A percentile compares a stretch with the other conserved stretches of the same genome.
Evolutionary conservation across 2,888 invertebrate species (phyloP).

Genomic region (Reticulitermes lucifugus): DNA sequence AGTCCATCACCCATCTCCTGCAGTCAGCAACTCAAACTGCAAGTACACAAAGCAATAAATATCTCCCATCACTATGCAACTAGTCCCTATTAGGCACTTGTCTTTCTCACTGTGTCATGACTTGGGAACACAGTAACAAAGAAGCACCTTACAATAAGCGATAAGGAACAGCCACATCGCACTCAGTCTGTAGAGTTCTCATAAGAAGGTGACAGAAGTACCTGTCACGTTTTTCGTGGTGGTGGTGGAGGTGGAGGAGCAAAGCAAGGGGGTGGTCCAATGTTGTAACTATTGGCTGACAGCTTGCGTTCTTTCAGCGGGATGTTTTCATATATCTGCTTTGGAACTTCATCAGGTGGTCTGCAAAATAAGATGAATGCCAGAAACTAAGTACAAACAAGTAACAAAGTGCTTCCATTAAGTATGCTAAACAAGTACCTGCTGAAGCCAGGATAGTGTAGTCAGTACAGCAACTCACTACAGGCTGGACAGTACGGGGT

Average conservation of each 20-base stretch:
- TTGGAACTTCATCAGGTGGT: constrained; percentile 67
- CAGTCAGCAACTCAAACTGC: too few relatives aligned
- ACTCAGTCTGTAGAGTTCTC: constrained; percentile 13
- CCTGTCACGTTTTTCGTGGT: constrained; percentile 54
- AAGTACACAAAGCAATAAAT: too few relatives aligned
- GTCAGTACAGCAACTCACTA: too few relatives aligned
- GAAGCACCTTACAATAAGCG: neutral
- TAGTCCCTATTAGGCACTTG: neutral
- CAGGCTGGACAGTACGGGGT: too few relatives aligned
- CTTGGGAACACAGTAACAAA: constrained; percentile 1
- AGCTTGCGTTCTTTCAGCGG: constrained; percentile 62
- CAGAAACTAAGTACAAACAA: too few relatives aligned
- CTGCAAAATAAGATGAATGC: constrained; percentile 59
- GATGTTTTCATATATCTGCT: constrained; percentile 68
- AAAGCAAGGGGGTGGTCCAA: constrained; percentile 55
- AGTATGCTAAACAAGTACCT: too few relatives aligned
- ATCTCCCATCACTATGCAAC: too few relatives aligned
- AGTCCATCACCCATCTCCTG: neutral
- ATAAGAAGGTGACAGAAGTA: neutral
- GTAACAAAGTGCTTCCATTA: too few relatives aligned
- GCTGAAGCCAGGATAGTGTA: too few relatives aligned
- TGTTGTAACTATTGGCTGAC: constrained; percentile 51
- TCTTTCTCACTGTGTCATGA: neutral
- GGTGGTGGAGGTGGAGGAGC: constrained; percentile 56
- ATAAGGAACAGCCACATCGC: too few relatives aligned